A percentile compares a stretch with the other conserved stretches of the same genome.
Evolutionary conservation across 2,113 vertebrate genomes (phyloP).

Genomic region (Aptenodytes forsteri): DNA sequence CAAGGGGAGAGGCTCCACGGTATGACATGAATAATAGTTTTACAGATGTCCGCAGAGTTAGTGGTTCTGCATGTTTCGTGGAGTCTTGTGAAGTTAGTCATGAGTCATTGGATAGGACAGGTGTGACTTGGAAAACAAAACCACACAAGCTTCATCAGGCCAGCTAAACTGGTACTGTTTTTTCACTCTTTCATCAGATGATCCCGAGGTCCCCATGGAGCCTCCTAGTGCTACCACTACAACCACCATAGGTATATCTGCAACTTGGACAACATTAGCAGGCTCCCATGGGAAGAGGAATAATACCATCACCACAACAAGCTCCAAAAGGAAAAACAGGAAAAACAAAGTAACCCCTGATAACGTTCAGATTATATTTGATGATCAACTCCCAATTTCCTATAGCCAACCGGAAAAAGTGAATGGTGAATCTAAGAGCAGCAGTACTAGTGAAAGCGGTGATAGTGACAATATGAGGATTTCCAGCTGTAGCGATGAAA

Average conservation of each 20-base stretch:
- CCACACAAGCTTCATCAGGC: background rate
- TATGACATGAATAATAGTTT: background rate
- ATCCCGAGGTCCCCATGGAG: constrained; percentile 91
- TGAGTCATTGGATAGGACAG: background rate
- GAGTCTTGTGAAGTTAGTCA: background rate
- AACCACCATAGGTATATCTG: constrained; percentile 97
- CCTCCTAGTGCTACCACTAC: constrained; percentile 98
- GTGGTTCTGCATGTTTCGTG: background rate
- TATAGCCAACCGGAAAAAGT: constrained; percentile 96
- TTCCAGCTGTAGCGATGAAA: constrained; percentile 97
- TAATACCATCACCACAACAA: constrained; percentile 91
- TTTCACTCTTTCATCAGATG: constrained; percentile 61
- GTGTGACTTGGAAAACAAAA: background rate
- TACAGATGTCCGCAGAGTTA: background rate
- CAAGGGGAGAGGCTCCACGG: background rate
- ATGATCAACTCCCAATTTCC: constrained; percentile 93
- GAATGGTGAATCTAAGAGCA: constrained; percentile 94
- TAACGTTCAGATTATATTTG: constrained; percentile 94
- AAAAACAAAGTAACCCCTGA: constrained; percentile 94
- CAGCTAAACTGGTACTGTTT: background rate
- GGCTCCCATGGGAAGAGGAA: constrained; percentile 94
- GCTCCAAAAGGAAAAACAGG: constrained; percentile 96
- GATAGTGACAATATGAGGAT: constrained; percentile 98
- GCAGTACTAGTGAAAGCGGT: constrained; percentile 92
- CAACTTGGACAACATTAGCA: constrained; percentile 93